phyloP scores from a whole-genome alignment of 2,888 invertebrate species.

The Eilema caniola region DNA sequence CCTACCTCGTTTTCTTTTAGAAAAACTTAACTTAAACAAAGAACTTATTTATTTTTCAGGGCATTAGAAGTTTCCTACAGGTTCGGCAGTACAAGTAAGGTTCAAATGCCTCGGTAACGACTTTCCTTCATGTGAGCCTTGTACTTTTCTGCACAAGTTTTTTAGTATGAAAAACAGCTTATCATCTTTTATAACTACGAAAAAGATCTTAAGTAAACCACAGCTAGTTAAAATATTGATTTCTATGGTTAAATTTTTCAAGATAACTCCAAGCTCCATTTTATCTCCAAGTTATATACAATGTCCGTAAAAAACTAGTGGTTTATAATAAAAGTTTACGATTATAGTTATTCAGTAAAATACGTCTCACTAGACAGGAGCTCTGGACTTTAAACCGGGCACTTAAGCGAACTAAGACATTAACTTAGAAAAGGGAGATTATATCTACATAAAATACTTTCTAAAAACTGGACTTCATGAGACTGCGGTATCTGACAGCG shows the following conservation, averaged over 20 bases:
- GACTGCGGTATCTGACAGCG: slow-evolving; percentile 23
- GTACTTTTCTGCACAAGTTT: no score
- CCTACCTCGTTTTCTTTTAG: no score
- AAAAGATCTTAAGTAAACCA: no score
- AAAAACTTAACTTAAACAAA: no score
- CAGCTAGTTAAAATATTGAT: background rate
- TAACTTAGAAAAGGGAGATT: slow-evolving; percentile 40
- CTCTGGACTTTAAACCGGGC: slow-evolving; percentile 19
- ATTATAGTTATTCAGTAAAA: slow-evolving; percentile 5
- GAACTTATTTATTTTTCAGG: no score
- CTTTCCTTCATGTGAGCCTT: no score
- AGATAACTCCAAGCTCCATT: background rate
- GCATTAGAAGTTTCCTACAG: no score
- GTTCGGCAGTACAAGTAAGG: no score
- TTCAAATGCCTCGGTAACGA: no score
- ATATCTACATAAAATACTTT: slow-evolving; percentile 32
- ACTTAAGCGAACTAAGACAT: slow-evolving; percentile 26
- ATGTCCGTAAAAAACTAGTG: slow-evolving; percentile 12
- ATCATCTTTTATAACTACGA: no score
- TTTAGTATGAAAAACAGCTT: no score
- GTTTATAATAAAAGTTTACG: slow-evolving; percentile 14
- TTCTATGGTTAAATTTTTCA: slow-evolving; percentile 7
- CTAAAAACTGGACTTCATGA: slow-evolving; percentile 29
- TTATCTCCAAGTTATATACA: slow-evolving; percentile 9
- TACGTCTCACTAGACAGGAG: background rate